These are phyloP conservation scores for Tetramorium simillimum DNA, from an alignment of 1,140 invertebrate species.

Conservation along the genomic window DNA sequence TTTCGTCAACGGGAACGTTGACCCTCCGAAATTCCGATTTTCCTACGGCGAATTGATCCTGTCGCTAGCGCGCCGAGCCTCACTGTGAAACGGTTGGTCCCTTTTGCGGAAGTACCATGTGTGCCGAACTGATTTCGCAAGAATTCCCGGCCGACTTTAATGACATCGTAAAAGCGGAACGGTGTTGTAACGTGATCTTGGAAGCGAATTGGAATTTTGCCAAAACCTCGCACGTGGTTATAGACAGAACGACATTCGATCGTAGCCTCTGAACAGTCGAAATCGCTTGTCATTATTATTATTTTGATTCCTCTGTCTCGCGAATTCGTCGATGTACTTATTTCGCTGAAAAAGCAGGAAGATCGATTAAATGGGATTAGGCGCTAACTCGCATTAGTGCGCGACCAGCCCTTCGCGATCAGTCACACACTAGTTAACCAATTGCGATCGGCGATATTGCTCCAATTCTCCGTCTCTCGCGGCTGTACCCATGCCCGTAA, in stretches of 20 bases:
- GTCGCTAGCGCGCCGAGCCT: not conserved
- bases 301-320: too few species aligned
- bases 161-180: not conserved
- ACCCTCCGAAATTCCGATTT: conserved; percentile 20
- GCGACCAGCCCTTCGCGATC: conserved; percentile 1
- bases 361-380: not conserved
- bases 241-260: not conserved
- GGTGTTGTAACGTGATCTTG: not conserved
- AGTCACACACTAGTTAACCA: conserved; percentile 37
- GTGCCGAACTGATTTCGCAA: not conserved
- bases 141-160: not conserved
- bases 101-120: not conserved
- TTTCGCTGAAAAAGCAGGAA: not conserved
- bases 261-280: not conserved
- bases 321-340: not conserved
- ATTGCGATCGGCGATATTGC: conserved; percentile 29
- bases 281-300: not conserved
- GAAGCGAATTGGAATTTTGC: not conserved
- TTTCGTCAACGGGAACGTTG: conserved; percentile 6
- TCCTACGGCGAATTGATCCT: not conserved
- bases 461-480: conserved; percentile 10
- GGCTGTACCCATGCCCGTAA: not conserved
- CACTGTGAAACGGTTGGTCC: not conserved
- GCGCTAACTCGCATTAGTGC: not conserved
- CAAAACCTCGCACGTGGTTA: not conserved